These are phyloP conservation scores for Vanessa atalanta DNA, from an alignment of 1,140 invertebrate species.

Conservation along the genomic window DNA sequence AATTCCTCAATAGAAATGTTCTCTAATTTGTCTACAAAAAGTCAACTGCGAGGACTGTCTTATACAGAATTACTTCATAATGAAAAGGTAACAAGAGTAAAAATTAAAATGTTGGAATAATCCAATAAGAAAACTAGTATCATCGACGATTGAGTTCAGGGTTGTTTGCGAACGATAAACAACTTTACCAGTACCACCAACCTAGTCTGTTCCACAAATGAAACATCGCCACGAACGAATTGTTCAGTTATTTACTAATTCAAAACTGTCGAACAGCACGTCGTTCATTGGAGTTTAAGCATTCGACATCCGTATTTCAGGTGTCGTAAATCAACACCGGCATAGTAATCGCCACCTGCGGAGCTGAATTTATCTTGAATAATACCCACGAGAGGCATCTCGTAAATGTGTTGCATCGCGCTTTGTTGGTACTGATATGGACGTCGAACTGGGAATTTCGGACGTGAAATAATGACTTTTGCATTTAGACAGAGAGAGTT, in stretches of 20 bases:
- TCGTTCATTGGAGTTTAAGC: neutral
- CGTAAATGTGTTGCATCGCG: neutral
- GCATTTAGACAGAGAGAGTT: neutral
- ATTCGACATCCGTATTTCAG: neutral
- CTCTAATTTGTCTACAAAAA: too few species aligned
- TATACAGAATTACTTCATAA: too few species aligned
- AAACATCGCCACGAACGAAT: too few species aligned
- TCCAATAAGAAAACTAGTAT: too few species aligned
- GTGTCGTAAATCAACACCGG: neutral
- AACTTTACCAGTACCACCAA: too few species aligned
- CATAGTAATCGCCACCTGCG: constrained; percentile 5
- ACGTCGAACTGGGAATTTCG: neutral
- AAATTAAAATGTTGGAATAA: too few species aligned
- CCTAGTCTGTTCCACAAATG: too few species aligned
- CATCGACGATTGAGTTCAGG: too few species aligned
- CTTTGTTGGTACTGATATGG: constrained; percentile 2
- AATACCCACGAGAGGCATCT: neutral
- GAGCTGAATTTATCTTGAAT: constrained; percentile 14
- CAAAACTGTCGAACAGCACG: neutral
- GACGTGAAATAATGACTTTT: neutral
- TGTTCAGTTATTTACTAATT: neutral
- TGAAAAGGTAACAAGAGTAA: too few species aligned
- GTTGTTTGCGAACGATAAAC: too few species aligned
- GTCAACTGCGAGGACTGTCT: too few species aligned
- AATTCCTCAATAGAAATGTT: too few species aligned